Conservation (phyloP, 2,888 invertebrate species). For the Drosophila colorata region DNA sequence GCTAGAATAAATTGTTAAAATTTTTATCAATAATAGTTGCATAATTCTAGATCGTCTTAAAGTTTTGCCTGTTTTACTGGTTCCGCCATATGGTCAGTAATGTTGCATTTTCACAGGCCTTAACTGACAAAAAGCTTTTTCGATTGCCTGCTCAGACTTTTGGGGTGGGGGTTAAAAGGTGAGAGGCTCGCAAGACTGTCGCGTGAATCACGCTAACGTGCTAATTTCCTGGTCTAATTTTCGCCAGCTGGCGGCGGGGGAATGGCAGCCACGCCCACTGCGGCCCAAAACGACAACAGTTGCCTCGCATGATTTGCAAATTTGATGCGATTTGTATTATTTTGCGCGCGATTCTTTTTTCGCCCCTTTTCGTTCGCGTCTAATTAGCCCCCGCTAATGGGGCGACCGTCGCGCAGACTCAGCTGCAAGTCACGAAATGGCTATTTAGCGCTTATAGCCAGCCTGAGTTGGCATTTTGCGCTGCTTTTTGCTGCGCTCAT, state of each 20-base stretch:
- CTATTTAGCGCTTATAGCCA: constrained; percentile 63
- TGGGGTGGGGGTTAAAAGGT: neutral
- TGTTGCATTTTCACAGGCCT: constrained; percentile 6
- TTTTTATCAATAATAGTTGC: too few species aligned
- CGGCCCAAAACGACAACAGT: constrained; percentile 23
- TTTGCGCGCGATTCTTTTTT: constrained; percentile 32
- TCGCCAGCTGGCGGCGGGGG: constrained; percentile 41
- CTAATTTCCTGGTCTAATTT: constrained; percentile 64
- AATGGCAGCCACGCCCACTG: constrained; percentile 29
- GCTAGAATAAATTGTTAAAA: too few species aligned
- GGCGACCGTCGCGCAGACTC: constrained; percentile 68
- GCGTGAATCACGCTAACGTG: constrained; percentile 78
- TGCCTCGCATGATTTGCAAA: constrained; percentile 67
- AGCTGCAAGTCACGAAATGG: constrained; percentile 77
- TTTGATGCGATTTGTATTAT: constrained; percentile 65
- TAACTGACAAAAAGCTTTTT: constrained; percentile 23
- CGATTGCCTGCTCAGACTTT: constrained; percentile 6
- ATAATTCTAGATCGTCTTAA: too few species aligned
- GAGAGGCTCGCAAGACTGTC: constrained; percentile 61
- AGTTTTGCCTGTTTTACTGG: too few species aligned
- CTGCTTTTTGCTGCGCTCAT: constrained; percentile 40
- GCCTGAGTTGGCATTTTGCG: constrained; percentile 66
- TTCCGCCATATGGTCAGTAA: neutral
- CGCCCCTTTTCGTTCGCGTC: constrained; percentile 34
- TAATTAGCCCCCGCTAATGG: constrained; percentile 72